Evolutionary conservation across 2,797 vertebrate species (phyloP).

Genomic region (Chelon auratus): DNA sequence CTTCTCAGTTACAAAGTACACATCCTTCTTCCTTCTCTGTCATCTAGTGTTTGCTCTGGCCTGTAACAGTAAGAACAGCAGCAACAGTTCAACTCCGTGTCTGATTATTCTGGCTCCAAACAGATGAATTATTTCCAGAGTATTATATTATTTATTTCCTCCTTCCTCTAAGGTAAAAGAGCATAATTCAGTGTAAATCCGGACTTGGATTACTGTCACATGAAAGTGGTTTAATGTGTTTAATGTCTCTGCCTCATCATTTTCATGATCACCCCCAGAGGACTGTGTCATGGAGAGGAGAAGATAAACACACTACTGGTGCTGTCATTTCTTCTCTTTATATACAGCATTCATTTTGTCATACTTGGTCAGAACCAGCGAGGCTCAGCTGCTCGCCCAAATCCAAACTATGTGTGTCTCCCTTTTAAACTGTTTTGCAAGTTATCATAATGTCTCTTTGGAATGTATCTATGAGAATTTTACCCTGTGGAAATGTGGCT

Average conservation of each 20-base stretch:
- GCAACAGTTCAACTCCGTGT: slow-evolving; percentile 2
- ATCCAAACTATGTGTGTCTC: not conserved
- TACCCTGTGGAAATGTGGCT: not conserved
- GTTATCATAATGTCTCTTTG: not conserved
- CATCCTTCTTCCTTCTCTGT: not conserved
- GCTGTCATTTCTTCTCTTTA: slow-evolving; percentile 15
- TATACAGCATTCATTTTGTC: slow-evolving; percentile 13
- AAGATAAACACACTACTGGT: slow-evolving; percentile 15
- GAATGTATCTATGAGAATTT: not conserved
- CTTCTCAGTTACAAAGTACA: slow-evolving; percentile 14
- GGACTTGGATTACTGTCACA: slow-evolving; percentile 54
- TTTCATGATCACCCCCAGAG: slow-evolving; percentile 18
- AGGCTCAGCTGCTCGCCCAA: slow-evolving; percentile 6
- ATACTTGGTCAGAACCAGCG: slow-evolving; percentile 24
- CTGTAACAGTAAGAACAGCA: not conserved
- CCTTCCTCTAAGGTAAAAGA: slow-evolving; percentile 39
- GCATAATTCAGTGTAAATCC: slow-evolving; percentile 56
- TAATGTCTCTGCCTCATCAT: slow-evolving; percentile 47
- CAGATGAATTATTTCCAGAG: slow-evolving; percentile 26
- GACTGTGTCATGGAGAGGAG: slow-evolving; percentile 23
- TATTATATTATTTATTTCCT: slow-evolving; percentile 36
- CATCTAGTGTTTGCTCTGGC: not conserved
- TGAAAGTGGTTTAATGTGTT: slow-evolving; percentile 43
- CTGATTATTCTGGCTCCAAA: slow-evolving; percentile 28
- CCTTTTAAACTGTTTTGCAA: not conserved